Base-by-base conservation (phyloP, 1,140 invertebrate species). In the Eurosta solidaginis region DNA sequence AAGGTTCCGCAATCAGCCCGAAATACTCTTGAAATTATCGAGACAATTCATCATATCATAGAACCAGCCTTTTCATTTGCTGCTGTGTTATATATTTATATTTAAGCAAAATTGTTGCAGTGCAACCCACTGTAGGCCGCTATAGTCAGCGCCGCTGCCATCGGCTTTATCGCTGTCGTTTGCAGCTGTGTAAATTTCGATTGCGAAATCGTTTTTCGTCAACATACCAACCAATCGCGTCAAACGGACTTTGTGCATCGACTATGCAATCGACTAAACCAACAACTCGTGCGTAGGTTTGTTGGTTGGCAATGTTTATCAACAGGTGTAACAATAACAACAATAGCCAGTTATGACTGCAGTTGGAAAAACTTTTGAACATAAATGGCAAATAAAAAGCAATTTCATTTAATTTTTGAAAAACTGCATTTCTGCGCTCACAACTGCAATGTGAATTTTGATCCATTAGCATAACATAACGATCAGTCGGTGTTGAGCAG, bases 331-430 rank as follows among this genome's bases (percentile, higher is more conserved):
- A n/a, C n/a, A n/a, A n/a, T n/a, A n/a, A n/a, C n/a, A n/a, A n/a
- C n/a, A n/a, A n/a, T n/a, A n/a, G n/a, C n/a, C 52, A 29, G 3
- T 25, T 4, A 7, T 54, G 22, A 29, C 29, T 59, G 54, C 33
- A 20, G 17, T 36, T 63, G 9, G 33, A 36, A 63, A 36, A 63
- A 36, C 14, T 36, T 40, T 17, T 54, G 33, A 27, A 36, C 54
- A 63, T 63, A 63, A 33, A 36, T 63, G 14, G 59, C 59, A 68
- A 52, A 42, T 20, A 68, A 68, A 68, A 52, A 47, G 33, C 59
- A 68, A 1, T 68, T 42, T 10, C 20, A 42, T 68, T 40, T 20
- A 68, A 68, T 9, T 68, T 42, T 42, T 68, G 14, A 6, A 68
- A 68, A 68, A 68, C 33, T 68, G 10, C 33, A 33, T 20, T 9